These are phyloP conservation scores for Thyatira batis DNA, from an alignment of 2,888 invertebrate species.

Conservation along the genomic window DNA sequence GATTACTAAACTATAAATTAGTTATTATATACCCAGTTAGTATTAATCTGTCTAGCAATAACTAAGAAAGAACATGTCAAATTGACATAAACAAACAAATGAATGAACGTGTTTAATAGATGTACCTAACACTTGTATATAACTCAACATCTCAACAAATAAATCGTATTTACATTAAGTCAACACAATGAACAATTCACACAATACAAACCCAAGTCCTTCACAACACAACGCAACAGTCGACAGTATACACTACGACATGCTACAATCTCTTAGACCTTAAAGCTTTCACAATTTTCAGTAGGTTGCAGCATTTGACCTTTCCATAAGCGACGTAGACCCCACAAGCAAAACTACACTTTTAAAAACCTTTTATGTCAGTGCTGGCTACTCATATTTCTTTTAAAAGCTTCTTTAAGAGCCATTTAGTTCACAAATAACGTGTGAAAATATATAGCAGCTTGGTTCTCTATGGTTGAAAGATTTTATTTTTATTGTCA, in stretches of 20 bases:
- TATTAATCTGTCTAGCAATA: too few relatives aligned
- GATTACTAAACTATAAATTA: too few relatives aligned
- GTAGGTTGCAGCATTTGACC: background rate
- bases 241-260: background rate
- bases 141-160: too few relatives aligned
- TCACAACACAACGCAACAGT: background rate
- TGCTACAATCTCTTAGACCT: background rate
- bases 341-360: background rate
- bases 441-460: background rate
- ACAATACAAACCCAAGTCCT: background rate
- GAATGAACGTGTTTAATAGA: too few relatives aligned
- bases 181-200: too few relatives aligned
- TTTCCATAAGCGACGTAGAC: background rate
- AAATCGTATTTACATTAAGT: too few relatives aligned
- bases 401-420: background rate
- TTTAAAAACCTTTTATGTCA: background rate
- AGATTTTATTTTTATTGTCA: background rate
- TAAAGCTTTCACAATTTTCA: background rate
- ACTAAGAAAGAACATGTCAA: too few relatives aligned
- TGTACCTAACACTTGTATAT: too few relatives aligned
- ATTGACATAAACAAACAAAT: too few relatives aligned
- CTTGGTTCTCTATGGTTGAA: background rate
- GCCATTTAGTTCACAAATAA: background rate
- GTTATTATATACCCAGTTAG: too few relatives aligned
- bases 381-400: background rate